phyloP scores from a whole-genome alignment of 2,888 invertebrate genomes.

The Macrophya alboannulata region DNA sequence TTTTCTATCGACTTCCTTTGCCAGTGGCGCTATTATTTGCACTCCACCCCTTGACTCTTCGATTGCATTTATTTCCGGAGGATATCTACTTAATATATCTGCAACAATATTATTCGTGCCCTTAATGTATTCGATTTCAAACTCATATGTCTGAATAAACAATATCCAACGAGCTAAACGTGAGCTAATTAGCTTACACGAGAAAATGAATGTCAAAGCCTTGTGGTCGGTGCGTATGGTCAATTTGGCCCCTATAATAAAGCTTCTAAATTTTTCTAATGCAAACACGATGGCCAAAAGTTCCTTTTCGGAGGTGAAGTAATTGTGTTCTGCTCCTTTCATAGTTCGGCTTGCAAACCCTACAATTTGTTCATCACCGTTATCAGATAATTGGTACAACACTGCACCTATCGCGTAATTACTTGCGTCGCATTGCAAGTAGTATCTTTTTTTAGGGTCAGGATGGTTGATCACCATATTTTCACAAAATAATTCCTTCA shows the following conservation, averaged over 20 bases:
- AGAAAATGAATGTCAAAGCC: conserved; percentile 4
- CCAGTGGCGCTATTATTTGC: not conserved
- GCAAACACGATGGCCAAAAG: conserved; percentile 41
- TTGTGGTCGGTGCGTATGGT: conserved; percentile 19
- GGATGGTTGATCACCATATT: not conserved
- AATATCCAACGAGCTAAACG: conserved; percentile 51
- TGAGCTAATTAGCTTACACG: not conserved
- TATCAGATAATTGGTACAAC: not conserved
- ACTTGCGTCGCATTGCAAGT: conserved; percentile 36
- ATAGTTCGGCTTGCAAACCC: conserved; percentile 47
- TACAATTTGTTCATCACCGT: not conserved
- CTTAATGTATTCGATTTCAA: conserved; percentile 29
- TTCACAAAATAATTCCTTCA: not conserved
- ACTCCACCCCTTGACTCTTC: too few relatives aligned
- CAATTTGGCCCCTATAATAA: not conserved
- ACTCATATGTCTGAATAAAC: conserved; percentile 32
- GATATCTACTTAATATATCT: conserved; percentile 13
- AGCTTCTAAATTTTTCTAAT: not conserved
- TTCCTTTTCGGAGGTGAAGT: conserved; percentile 59
- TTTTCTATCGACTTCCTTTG: not conserved
- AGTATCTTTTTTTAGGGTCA: not conserved
- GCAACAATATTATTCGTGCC: conserved; percentile 13
- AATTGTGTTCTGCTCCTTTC: conserved; percentile 56
- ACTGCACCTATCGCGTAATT: conserved; percentile 18
- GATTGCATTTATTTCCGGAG: too few relatives aligned